Percentiles rank a stretch among this genome's conserved stretches.
phyloP scores from a whole-genome alignment of 2,113 vertebrate genomes.

The Boulengeromyrus knoepffleri region DNA sequence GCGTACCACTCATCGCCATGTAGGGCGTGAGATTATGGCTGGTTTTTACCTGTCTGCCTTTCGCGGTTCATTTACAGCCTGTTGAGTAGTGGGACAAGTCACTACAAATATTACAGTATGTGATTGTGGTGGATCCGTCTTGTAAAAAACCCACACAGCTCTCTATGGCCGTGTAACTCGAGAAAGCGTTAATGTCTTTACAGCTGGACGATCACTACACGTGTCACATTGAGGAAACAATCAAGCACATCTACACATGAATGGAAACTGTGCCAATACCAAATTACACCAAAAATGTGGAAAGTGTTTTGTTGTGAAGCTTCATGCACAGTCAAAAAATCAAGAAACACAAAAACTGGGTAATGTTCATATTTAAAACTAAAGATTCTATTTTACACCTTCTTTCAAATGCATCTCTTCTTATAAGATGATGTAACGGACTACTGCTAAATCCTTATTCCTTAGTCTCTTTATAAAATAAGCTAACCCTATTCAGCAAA shows the following conservation, averaged over 20 bases:
- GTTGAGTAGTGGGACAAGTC: background rate
- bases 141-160: background rate
- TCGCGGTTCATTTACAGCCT: background rate
- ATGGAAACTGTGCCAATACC: background rate
- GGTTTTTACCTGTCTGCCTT: background rate
- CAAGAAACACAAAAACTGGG: background rate
- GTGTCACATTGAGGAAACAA: background rate
- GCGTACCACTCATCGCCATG: background rate
- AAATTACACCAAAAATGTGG: background rate
- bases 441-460: background rate
- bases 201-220: background rate
- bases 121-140: background rate
- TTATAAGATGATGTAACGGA: background rate
- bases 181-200: background rate
- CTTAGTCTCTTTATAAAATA: background rate
- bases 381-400: background rate
- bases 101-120: background rate
- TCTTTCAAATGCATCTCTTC: no score
- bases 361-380: background rate
- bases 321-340: background rate
- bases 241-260: background rate
- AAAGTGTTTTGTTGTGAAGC: background rate
- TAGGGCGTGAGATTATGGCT: background rate
- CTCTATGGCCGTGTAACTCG: background rate
- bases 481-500: background rate